Base-by-base conservation (phyloP, 2,113 vertebrate species). In the Cepphus grylle region DNA sequence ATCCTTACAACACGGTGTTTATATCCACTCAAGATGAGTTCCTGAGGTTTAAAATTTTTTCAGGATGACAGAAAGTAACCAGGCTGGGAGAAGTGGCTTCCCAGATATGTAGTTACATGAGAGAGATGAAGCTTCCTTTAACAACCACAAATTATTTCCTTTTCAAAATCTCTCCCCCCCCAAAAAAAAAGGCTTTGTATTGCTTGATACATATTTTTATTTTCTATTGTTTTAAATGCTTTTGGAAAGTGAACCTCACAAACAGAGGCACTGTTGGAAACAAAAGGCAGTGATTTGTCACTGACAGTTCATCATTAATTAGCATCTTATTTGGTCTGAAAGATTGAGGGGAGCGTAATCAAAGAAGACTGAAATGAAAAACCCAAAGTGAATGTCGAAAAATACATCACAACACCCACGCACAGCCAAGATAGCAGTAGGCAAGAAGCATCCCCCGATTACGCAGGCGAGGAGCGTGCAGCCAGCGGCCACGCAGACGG, bases 241-340 rank as follows among this genome's bases (percentile, higher is more conserved):
- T 94, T 95, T 61, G 59, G 61, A 94, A 92, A 93, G 47, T 43
- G 62, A 94, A 50, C 26, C 74, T 93, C 58, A 93, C 62, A 72
- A 85, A 87, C 21, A 74, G 40, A 88, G 55, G 38, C 83, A 95
- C 38, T 56, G 72, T 65, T 85, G 59, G 86, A 95, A 97, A 86
- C 61, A 92, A 95, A 95, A 90, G 34, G 36, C 70, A 61, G 36
- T 59, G 89, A 94, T 89, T 88, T 86, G 84, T 95, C 85, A 81
- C 80, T 91, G 93, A 55, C 63, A 76, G 56, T 49, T 93, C 92
- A 66, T 92, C 4, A 3, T 77, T 92, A 86, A 87, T 95, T 87
- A 89, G 21, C 26, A 49, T 76, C 32, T 81, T 86, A 76, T 69
- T 91, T 88, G 84, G 50, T 53, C 66, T 89, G 90, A 93, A 93